Evolutionary conservation across 2,113 vertebrate species (phyloP).

Genomic region (Tychaedon coryphoeus): DNA sequence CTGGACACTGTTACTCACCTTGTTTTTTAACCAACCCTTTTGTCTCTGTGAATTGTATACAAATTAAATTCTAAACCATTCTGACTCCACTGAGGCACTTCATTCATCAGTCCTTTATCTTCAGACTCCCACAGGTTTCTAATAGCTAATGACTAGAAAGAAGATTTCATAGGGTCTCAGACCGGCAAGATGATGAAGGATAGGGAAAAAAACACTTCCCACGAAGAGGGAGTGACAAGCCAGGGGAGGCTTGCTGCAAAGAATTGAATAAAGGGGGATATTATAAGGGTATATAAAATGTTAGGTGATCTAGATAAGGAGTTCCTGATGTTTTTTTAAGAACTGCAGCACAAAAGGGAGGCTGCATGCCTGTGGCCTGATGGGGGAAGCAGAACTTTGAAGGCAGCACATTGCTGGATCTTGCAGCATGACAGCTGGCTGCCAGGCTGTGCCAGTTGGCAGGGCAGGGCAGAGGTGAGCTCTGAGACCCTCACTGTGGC

Average conservation of each 20-base stretch:
- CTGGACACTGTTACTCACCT: not conserved
- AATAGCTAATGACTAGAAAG: not conserved
- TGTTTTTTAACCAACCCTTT: not conserved
- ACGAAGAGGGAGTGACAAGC: not conserved
- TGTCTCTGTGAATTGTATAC: not conserved
- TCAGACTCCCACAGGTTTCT: not conserved
- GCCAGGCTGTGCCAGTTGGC: not conserved
- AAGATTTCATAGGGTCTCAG: not conserved
- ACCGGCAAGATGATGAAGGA: not conserved
- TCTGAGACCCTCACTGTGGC: not conserved
- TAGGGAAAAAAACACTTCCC: not conserved
- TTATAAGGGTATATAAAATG: not conserved
- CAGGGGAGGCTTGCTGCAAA: not conserved
- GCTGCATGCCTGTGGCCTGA: not conserved
- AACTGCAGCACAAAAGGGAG: not conserved
- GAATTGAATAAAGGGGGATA: not conserved
- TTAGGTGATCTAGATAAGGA: not conserved
- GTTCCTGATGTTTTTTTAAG: not conserved
- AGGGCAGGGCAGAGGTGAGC: not conserved
- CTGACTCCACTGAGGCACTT: not conserved
- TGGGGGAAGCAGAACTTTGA: not conserved
- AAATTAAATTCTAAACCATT: not conserved
- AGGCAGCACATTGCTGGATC: not conserved
- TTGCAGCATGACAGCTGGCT: not conserved
- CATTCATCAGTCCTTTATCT: not conserved